Percentiles rank a stretch among this genome's conserved stretches.
Evolutionary conservation across 2,888 invertebrate genomes (phyloP).

Genomic region (Conops quadrifasciatus): DNA sequence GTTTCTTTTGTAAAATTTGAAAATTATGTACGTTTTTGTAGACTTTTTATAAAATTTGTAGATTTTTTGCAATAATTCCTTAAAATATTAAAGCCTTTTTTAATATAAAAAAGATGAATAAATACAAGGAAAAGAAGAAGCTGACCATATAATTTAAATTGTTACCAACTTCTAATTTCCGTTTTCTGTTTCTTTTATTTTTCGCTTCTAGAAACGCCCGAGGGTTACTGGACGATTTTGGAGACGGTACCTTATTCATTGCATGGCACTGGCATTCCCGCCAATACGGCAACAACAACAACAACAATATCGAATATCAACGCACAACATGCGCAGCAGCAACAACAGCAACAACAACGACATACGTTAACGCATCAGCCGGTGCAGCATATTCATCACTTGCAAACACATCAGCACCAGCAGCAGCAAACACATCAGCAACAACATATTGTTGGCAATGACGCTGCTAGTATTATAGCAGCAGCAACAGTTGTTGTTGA

Average conservation of each 20-base stretch:
- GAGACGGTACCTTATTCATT: conserved; percentile 63
- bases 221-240: conserved; percentile 64
- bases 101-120: conserved; percentile 38
- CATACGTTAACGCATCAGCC: background rate
- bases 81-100: conserved; percentile 30
- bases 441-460: conserved; percentile 39
- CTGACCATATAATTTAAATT: background rate
- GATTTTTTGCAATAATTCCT: background rate
- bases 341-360: conserved; percentile 37
- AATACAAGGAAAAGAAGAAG: conserved; percentile 18
- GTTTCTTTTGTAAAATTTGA: too few species aligned
- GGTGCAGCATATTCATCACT: conserved; percentile 28
- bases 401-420: conserved; percentile 23
- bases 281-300: conserved; percentile 39
- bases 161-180: background rate
- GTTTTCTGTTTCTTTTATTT: conserved; percentile 34
- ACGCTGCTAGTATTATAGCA: conserved; percentile 49
- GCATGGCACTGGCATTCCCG: conserved; percentile 44
- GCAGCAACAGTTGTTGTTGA: conserved; percentile 62
- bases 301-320: conserved; percentile 40
- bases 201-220: conserved; percentile 50
- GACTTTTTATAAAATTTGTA: too few species aligned
- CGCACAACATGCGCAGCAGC: conserved; percentile 34
- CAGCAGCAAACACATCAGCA: conserved; percentile 32
- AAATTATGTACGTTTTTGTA: too few species aligned